Percentiles rank a stretch among this genome's conserved stretches.
phyloP scores from a whole-genome alignment of 1,140 invertebrate species.

The Aphis craccivora region DNA sequence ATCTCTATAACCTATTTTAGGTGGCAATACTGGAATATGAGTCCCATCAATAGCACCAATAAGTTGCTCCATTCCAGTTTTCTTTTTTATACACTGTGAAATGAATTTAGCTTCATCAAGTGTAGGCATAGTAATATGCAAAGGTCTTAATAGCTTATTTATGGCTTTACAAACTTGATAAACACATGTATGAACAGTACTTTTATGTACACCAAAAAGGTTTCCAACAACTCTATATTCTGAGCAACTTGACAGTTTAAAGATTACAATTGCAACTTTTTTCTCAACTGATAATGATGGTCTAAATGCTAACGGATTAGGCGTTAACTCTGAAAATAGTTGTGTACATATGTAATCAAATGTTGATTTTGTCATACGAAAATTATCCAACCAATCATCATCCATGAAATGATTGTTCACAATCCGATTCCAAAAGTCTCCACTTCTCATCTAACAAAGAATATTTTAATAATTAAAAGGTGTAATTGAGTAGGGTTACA shows the following conservation, averaged over 20 bases:
- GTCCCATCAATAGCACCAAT: slow-evolving; percentile 41
- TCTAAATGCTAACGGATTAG: slow-evolving; percentile 27
- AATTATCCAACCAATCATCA: slow-evolving; percentile 22
- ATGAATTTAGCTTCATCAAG: slow-evolving; percentile 26
- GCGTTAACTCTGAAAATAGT: not conserved
- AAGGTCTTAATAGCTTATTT: slow-evolving; percentile 4
- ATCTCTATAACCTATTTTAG: slow-evolving; percentile 41
- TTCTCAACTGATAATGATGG: slow-evolving; percentile 11
- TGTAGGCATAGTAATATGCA: slow-evolving; percentile 26
- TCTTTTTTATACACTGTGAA: not conserved
- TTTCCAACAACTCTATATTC: slow-evolving; percentile 24
- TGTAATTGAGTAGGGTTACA: slow-evolving; percentile 6
- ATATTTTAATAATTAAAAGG: not conserved
- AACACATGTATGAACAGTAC: slow-evolving; percentile 10
- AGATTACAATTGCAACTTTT: slow-evolving; percentile 7
- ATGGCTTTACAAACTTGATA: slow-evolving; percentile 43
- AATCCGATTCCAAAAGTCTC: slow-evolving; percentile 23
- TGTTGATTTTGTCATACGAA: slow-evolving; percentile 27
- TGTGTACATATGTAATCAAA: slow-evolving; percentile 21
- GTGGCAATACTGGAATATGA: slow-evolving; percentile 1
- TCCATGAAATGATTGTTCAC: not conserved
- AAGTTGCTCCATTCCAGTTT: slow-evolving; percentile 23
- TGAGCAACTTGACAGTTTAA: slow-evolving; percentile 29
- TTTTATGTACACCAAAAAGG: slow-evolving; percentile 28
- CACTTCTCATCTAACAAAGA: slow-evolving; percentile 18